Percentiles rank a stretch among this genome's conserved stretches.
Evolutionary conservation across 2,888 invertebrate species (phyloP).

Genomic region (Agrochola litura): DNA sequence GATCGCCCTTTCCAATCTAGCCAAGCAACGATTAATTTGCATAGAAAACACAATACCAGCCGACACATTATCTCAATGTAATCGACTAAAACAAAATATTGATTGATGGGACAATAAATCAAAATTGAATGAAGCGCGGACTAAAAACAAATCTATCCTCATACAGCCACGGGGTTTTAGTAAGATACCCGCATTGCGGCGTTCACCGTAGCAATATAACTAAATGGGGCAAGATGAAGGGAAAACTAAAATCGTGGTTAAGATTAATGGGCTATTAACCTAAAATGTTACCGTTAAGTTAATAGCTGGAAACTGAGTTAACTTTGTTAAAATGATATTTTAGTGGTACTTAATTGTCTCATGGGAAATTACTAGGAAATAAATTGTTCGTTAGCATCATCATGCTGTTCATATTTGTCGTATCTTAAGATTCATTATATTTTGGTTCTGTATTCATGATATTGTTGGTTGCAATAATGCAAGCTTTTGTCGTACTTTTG

Average conservation of each 20-base stretch:
- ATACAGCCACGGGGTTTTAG: conserved; percentile 35
- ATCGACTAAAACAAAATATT: conserved; percentile 47
- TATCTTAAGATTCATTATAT: too few relatives aligned
- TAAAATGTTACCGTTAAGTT: conserved; percentile 45
- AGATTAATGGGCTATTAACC: conserved; percentile 54
- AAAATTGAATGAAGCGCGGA: conserved; percentile 7
- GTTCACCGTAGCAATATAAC: conserved; percentile 23
- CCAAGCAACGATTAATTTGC: not conserved
- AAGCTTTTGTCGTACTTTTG: not conserved
- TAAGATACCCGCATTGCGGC: conserved; percentile 62
- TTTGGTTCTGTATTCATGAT: not conserved
- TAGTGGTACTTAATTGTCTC: conserved; percentile 37
- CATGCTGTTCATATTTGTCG: not conserved
- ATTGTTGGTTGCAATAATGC: not conserved
- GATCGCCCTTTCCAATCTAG: not conserved
- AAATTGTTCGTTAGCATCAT: conserved; percentile 19
- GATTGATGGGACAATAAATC: conserved; percentile 54
- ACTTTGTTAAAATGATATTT: conserved; percentile 48
- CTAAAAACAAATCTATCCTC: conserved; percentile 18
- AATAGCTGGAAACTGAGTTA: conserved; percentile 44
- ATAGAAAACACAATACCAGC: conserved; percentile 14
- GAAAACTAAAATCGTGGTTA: conserved; percentile 51
- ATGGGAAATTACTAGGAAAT: conserved; percentile 30
- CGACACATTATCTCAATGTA: conserved; percentile 35
- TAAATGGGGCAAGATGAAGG: conserved; percentile 47